These are phyloP conservation scores for Oligia latruncula DNA, from an alignment of 2,888 invertebrate species.

Conservation along the genomic window DNA sequence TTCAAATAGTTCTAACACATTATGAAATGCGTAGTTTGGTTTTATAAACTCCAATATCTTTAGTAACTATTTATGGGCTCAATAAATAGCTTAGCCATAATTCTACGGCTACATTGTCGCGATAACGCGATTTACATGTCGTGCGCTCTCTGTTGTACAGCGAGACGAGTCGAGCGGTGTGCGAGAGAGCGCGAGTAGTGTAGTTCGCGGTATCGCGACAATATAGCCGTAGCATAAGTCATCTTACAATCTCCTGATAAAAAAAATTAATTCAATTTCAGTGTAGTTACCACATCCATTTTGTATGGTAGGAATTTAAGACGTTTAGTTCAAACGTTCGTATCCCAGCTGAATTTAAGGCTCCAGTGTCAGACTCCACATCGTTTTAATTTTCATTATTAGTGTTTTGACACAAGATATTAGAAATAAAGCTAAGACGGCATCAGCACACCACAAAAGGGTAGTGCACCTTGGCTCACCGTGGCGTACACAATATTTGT, in stretches of 20 bases:
- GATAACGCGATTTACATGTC: too few relatives aligned
- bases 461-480: neutral
- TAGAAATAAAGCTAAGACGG: neutral
- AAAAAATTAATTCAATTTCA: neutral
- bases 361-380: conserved; percentile 9
- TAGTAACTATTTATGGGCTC: neutral
- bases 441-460: neutral
- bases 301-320: neutral
- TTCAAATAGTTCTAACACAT: neutral
- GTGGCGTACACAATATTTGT: neutral
- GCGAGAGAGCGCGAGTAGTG: too few relatives aligned
- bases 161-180: too few relatives aligned
- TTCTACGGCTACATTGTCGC: too few relatives aligned
- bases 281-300: conserved; percentile 2
- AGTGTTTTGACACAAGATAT: neutral
- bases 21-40: neutral
- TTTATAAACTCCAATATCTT: neutral
- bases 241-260: neutral
- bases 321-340: neutral
- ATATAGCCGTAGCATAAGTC: too few relatives aligned
- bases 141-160: too few relatives aligned
- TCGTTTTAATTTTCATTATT: neutral
- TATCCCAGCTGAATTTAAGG: neutral
- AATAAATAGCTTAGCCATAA: neutral
- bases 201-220: too few relatives aligned